These are phyloP conservation scores for Chamaea fasciata DNA, from an alignment of 2,113 vertebrate genomes.

Conservation along the genomic window DNA sequence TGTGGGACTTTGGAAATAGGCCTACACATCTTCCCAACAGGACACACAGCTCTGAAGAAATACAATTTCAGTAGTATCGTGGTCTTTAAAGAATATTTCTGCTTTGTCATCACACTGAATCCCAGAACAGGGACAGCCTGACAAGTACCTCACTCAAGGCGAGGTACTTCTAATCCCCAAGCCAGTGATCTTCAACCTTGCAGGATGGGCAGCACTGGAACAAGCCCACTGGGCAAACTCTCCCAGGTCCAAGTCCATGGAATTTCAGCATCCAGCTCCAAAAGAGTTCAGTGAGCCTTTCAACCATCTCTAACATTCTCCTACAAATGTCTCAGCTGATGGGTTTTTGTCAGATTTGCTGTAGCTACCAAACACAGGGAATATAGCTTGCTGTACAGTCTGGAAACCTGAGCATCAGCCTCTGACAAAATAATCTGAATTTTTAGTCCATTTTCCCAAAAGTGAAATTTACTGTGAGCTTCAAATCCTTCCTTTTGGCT, in stretches of 20 bases:
- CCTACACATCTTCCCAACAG: background rate
- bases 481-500: background rate
- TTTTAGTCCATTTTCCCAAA: background rate
- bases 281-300: background rate
- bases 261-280: background rate
- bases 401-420: background rate
- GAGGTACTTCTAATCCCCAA: rapidly evolving
- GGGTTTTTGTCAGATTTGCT: background rate
- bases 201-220: background rate
- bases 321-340: background rate
- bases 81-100: background rate
- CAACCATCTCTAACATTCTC: background rate
- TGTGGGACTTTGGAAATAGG: background rate
- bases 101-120: background rate
- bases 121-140: background rate
- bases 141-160: background rate
- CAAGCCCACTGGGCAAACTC: background rate
- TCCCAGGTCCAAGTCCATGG: background rate
- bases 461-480: background rate
- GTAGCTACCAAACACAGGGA: background rate
- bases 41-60: background rate
- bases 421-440: background rate
- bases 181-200: background rate
- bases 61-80: background rate
- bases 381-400: background rate